phyloP scores from a whole-genome alignment of 2,888 invertebrate species.

The Aphodius granarius region DNA sequence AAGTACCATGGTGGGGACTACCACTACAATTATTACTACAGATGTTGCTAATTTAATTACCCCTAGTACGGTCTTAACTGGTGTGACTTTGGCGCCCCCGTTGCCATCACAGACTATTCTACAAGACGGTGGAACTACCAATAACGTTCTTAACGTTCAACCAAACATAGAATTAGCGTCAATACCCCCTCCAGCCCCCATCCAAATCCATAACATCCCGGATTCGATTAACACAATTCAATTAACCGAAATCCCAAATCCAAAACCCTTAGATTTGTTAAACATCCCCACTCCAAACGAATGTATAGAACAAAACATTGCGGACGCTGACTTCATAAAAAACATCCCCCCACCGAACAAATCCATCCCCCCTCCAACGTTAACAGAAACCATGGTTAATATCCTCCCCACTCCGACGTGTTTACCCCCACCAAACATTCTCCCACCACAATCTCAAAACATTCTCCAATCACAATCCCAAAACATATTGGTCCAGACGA shows the following conservation, averaged over 20 bases:
- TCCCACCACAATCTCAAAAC: constrained; percentile 37
- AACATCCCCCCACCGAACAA: constrained; percentile 54
- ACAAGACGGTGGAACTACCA: constrained; percentile 24
- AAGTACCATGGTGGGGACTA: constrained; percentile 29
- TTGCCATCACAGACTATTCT: constrained; percentile 27
- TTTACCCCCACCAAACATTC: constrained; percentile 37
- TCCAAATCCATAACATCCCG: constrained; percentile 54
- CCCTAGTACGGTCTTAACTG: constrained; percentile 43
- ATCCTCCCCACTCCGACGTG: constrained; percentile 31
- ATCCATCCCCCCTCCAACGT: constrained; percentile 50
- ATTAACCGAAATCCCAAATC: constrained; percentile 63
- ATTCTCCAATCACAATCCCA: constrained; percentile 41
- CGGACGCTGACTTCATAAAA: constrained; percentile 51
- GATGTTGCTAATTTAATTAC: constrained; percentile 32
- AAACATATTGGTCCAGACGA: constrained; percentile 42
- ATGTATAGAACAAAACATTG: constrained; percentile 40
- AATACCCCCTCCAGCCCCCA: constrained; percentile 54
- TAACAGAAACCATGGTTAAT: constrained; percentile 36
- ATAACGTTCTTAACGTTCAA: constrained; percentile 40
- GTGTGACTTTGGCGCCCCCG: constrained; percentile 47
- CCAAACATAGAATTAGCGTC: constrained; percentile 51
- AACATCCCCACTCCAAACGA: constrained; percentile 58
- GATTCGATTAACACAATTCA: constrained; percentile 63
- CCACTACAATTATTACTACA: constrained; percentile 34
- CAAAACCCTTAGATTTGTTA: constrained; percentile 62